These are phyloP conservation scores for Spisula solida DNA, from an alignment of 2,888 invertebrate species.

Conservation along the genomic window DNA sequence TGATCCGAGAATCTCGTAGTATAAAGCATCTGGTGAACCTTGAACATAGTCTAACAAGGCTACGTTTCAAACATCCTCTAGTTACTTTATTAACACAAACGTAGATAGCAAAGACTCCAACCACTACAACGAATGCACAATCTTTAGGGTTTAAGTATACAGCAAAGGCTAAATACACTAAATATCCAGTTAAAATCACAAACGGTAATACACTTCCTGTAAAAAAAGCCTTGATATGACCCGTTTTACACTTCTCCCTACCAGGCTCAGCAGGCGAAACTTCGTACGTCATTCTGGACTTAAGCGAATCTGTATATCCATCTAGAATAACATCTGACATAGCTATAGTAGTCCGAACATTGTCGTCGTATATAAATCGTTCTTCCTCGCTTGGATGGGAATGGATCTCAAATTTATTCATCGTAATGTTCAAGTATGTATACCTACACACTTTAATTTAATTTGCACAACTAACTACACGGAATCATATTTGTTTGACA, in stretches of 20 bases:
- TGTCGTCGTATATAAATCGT: neutral
- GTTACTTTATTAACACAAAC: conserved; percentile 47
- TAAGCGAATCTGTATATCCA: neutral
- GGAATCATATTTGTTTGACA: too few relatives aligned
- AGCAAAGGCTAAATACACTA: conserved; percentile 55
- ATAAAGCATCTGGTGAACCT: conserved; percentile 19
- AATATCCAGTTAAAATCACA: conserved; percentile 35
- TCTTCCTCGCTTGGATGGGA: neutral
- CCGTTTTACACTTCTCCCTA: neutral
- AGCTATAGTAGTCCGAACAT: too few relatives aligned
- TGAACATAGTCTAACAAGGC: neutral
- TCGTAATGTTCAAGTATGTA: neutral
- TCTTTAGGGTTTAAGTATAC: conserved; percentile 49
- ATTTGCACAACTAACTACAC: neutral
- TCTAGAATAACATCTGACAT: neutral
- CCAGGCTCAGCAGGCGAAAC: neutral
- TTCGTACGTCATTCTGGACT: neutral
- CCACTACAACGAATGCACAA: conserved; percentile 49
- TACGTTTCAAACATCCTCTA: conserved; percentile 15
- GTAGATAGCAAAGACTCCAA: conserved; percentile 34
- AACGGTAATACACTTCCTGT: conserved; percentile 13
- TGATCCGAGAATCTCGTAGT: neutral
- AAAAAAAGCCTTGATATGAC: neutral
- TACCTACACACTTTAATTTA: neutral
- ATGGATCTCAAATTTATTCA: neutral